Percentiles rank a stretch among this genome's conserved stretches.
These are phyloP conservation scores for Drosophila fuyamai DNA, from an alignment of 1,140 invertebrate genomes.

Conservation along the genomic window DNA sequence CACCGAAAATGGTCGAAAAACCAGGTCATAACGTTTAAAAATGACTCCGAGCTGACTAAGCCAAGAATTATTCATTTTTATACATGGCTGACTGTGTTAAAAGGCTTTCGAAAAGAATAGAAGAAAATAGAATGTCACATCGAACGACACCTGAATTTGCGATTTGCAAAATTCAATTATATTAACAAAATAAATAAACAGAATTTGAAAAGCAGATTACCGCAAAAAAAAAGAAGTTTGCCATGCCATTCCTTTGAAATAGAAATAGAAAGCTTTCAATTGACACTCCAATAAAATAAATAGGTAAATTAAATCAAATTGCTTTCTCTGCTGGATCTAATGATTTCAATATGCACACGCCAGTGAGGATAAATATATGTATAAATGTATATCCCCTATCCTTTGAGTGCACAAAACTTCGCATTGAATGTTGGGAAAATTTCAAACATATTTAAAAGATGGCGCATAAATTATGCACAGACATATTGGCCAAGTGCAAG, in stretches of 20 bases:
- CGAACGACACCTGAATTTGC: neutral
- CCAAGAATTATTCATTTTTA: neutral
- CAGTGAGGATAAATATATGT: slow-evolving; percentile 1
- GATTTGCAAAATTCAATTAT: slow-evolving; percentile 1
- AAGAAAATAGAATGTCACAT: neutral
- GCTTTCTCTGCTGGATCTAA: slow-evolving; percentile 34
- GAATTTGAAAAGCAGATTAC: slow-evolving; percentile 15
- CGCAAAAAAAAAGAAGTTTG: neutral
- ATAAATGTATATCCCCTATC: neutral
- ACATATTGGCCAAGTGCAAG: slow-evolving; percentile 59
- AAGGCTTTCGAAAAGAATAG: neutral
- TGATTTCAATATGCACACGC: slow-evolving; percentile 23
- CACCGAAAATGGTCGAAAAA: slow-evolving; percentile 28
- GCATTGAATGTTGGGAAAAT: slow-evolving; percentile 37
- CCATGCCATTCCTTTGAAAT: neutral
- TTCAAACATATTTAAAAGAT: slow-evolving; percentile 65
- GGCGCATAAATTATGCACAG: slow-evolving; percentile 68
- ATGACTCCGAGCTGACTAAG: neutral
- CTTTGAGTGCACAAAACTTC: slow-evolving; percentile 25
- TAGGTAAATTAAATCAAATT: slow-evolving; percentile 30
- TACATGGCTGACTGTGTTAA: neutral
- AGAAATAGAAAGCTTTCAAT: slow-evolving; percentile 15
- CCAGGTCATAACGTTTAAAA: slow-evolving; percentile 21
- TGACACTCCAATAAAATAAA: slow-evolving; percentile 30
- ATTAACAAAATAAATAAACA: slow-evolving; percentile 13